These are phyloP conservation scores for Acleris holmiana DNA, from an alignment of 2,888 invertebrate species.

Conservation along the genomic window DNA sequence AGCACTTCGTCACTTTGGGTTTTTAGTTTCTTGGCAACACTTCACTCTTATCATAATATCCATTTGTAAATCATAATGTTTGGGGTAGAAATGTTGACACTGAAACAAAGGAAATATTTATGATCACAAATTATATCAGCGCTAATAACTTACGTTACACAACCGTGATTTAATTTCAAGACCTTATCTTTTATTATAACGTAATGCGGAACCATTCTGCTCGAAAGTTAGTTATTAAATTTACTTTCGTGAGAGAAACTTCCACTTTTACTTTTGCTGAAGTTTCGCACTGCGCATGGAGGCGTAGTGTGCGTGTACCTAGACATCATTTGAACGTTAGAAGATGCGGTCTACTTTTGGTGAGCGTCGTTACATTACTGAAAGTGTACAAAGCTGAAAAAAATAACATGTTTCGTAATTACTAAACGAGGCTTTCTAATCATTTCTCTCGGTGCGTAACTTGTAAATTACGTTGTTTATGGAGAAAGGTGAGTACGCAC, in stretches of 20 bases:
- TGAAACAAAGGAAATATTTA: slow-evolving; percentile 71
- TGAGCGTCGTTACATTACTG: slow-evolving; percentile 42
- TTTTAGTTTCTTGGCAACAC: slow-evolving; percentile 84
- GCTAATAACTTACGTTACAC: background rate
- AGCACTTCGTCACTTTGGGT: slow-evolving; percentile 83
- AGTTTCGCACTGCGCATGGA: slow-evolving; percentile 39
- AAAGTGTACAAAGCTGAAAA: slow-evolving; percentile 35
- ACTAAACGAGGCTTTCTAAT: slow-evolving; percentile 59
- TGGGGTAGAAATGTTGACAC: slow-evolving; percentile 84
- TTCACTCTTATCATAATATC: slow-evolving; percentile 85
- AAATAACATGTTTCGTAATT: slow-evolving; percentile 40
- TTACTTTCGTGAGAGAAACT: slow-evolving; percentile 46
- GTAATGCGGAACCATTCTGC: slow-evolving; percentile 42
- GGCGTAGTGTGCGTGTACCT: background rate
- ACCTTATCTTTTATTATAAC: slow-evolving; percentile 28
- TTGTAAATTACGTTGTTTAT: slow-evolving; percentile 58
- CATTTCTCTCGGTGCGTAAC: slow-evolving; percentile 41
- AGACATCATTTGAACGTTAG: slow-evolving; percentile 23
- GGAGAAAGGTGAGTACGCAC: slow-evolving; percentile 64
- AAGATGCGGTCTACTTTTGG: slow-evolving; percentile 34
- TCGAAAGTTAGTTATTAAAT: slow-evolving; percentile 43
- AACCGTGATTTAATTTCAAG: slow-evolving; percentile 12
- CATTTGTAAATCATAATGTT: slow-evolving; percentile 85
- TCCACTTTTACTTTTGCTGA: slow-evolving; percentile 53
- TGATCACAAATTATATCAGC: background rate